Conservation (phyloP, 2,113 vertebrate species). For the Corythoichthys intestinalis region DNA sequence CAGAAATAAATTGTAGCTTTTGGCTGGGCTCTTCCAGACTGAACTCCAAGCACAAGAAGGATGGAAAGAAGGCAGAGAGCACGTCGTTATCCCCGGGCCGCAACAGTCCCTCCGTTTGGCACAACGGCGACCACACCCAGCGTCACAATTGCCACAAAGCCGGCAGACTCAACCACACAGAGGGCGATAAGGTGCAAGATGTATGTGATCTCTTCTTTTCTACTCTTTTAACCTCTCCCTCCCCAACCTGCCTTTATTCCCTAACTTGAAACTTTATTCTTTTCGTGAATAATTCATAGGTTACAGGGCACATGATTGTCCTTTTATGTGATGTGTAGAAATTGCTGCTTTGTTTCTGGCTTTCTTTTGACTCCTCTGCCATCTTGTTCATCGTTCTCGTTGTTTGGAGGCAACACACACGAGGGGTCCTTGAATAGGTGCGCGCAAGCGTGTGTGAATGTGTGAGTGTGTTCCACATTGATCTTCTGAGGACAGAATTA, state of each 20-base stretch:
- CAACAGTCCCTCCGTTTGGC: conserved; percentile 78
- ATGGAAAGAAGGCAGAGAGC: conserved; percentile 77
- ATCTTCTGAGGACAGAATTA: conserved; percentile 18
- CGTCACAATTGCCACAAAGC: conserved; percentile 82
- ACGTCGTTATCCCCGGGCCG: conserved; percentile 74
- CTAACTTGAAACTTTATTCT: conserved; percentile 14
- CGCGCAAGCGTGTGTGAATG: neutral
- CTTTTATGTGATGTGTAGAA: conserved; percentile 31
- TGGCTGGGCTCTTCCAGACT: conserved; percentile 48
- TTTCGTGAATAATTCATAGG: conserved; percentile 22
- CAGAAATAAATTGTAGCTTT: neutral
- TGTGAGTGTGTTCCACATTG: conserved; percentile 14
- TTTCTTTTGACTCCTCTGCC: conserved; percentile 49
- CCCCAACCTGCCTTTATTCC: conserved; percentile 21
- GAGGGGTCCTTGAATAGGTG: neutral
- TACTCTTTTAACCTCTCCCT: conserved; percentile 28
- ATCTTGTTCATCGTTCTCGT: conserved; percentile 38
- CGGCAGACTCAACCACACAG: conserved; percentile 67
- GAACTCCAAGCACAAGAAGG: conserved; percentile 81
- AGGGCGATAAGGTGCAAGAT: conserved; percentile 80
- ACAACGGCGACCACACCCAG: conserved; percentile 86
- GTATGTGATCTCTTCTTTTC: conserved; percentile 86
- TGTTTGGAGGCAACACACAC: conserved; percentile 37
- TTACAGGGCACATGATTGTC: conserved; percentile 20
- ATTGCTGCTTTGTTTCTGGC: conserved; percentile 58